Evolutionary conservation across 2,888 invertebrate genomes (phyloP).

Genomic region (Drosophila neotestacea): DNA sequence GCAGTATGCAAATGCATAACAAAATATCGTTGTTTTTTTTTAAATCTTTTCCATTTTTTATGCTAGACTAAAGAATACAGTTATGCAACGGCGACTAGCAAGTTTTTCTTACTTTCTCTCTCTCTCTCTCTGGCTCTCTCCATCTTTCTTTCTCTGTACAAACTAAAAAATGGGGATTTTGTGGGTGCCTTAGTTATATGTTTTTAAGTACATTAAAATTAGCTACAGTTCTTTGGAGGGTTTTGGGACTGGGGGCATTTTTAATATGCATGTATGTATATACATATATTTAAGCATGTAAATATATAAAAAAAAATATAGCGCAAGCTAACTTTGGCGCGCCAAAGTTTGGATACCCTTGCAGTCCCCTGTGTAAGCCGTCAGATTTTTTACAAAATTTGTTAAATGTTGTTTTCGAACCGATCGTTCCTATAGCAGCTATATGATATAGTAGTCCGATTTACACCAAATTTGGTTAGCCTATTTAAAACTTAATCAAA

Average conservation of each 20-base stretch:
- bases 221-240: slow-evolving; percentile 70
- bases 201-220: slow-evolving; percentile 72
- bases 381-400: too few species aligned
- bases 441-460: too few species aligned
- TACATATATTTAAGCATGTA: slow-evolving; percentile 15
- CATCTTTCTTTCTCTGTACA: slow-evolving; percentile 43
- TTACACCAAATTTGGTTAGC: too few species aligned
- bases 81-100: slow-evolving; percentile 75
- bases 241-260: slow-evolving; percentile 36
- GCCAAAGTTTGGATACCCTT: too few species aligned
- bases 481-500: too few species aligned
- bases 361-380: too few species aligned
- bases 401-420: too few species aligned
- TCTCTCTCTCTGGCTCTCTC: slow-evolving; percentile 17
- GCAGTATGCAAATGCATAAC: slow-evolving; percentile 58
- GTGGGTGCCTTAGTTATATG: slow-evolving; percentile 25
- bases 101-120: slow-evolving; percentile 39
- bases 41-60: slow-evolving; percentile 24
- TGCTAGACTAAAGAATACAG: slow-evolving; percentile 65
- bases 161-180: slow-evolving; percentile 31
- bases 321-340: too few species aligned
- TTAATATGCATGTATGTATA: slow-evolving; percentile 16
- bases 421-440: too few species aligned
- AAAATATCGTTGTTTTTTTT: slow-evolving; percentile 28
- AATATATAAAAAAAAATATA: slow-evolving; percentile 36